Evolutionary conservation across 92 coral and sea anemone species (phyloP), one percentile per base, ranked within the genome.

Genomic region (Epizoanthus scotinus): DNA sequence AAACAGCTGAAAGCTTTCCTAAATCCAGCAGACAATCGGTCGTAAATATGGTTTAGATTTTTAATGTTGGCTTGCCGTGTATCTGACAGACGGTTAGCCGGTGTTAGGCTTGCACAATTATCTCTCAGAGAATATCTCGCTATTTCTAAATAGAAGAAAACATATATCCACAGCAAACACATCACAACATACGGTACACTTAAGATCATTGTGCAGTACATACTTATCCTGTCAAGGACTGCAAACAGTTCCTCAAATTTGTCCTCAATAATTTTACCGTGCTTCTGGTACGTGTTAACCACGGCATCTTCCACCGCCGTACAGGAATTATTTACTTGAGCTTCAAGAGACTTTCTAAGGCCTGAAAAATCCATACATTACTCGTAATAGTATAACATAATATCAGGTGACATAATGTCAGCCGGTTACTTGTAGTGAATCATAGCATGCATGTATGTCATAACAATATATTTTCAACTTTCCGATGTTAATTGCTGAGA

Each of bases 141-240:
- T 40, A 6, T 40, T 40, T 40, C 44, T 9, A 40, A 13, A 13
- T 47, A 34, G 40, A 34, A 34, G 52, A 47, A 47, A 47, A 47
- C 9, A 47, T n/a, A 10, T 10, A 47, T 47, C 52, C 26, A 60
- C 29, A 3, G 15, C 49, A 12, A 65, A 65, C 70, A 22, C 15
- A 14, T 28, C 19, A 65, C 10, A 27, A 8, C 42, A 27, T 9
- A 12, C 3, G 22, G 19, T 8, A 25, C 26, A 63, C 2, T n/a
- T 8, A 14, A 36, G 36, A 29, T 18, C n/a, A 54, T 18, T 10
- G 5, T 27, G 54, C 34, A 14, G 42, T 50, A 69, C 94, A 17
- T 95, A 95, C 98, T 90, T 90, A 96, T 96, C 82, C 99, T 87
- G 73, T 91, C 99, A 36, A 96, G 82, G 50, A 82, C 96, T 19